Conservation (phyloP, 2,888 invertebrate genomes). For the Philonicus albiceps region DNA sequence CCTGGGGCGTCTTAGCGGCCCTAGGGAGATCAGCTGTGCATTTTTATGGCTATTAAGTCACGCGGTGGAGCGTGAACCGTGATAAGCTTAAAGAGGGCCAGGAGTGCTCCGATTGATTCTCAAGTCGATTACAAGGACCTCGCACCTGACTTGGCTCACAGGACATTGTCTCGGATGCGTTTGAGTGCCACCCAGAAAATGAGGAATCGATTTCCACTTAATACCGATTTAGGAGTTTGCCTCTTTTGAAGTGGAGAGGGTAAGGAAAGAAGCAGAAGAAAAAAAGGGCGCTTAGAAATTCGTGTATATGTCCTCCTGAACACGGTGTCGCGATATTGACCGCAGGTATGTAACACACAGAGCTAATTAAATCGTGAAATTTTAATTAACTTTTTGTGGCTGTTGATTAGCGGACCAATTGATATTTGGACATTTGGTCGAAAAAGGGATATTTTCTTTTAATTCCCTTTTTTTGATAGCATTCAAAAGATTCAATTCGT, state of each 20-base stretch:
- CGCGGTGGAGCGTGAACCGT: neutral
- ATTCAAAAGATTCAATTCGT: neutral
- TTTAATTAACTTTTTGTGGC: neutral
- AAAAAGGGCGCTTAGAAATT: neutral
- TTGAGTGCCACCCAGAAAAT: neutral
- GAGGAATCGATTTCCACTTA: neutral
- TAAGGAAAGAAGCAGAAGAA: neutral
- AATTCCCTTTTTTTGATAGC: neutral
- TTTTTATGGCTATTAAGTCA: slow-evolving; percentile 12
- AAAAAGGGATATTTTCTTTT: neutral
- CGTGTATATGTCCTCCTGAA: neutral
- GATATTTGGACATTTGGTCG: neutral
- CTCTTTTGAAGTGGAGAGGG: neutral
- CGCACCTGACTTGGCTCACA: neutral
- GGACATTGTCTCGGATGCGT: neutral
- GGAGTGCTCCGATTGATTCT: neutral
- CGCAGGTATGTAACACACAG: neutral
- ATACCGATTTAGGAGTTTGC: neutral
- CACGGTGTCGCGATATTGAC: neutral
- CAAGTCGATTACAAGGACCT: neutral
- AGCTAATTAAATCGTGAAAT: neutral
- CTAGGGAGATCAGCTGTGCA: neutral
- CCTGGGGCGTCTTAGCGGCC: neutral
- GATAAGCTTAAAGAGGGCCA: neutral
- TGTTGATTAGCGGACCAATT: neutral